Conservation (phyloP, 2,797 vertebrate species). For the Dipus sagitta region DNA sequence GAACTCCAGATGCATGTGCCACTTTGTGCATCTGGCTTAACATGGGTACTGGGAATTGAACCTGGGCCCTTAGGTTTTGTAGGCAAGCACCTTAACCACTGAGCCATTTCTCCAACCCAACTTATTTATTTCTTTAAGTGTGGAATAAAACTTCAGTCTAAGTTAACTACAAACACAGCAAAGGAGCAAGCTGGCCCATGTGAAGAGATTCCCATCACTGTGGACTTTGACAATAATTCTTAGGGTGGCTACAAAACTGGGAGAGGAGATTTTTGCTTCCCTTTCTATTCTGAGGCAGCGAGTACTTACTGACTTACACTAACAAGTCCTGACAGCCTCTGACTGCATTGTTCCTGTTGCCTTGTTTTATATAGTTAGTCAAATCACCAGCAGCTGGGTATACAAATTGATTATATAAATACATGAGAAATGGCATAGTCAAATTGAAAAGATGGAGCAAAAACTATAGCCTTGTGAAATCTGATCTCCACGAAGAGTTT, state of each 20-base stretch:
- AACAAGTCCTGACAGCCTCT: conserved; percentile 65
- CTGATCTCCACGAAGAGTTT: conserved; percentile 27
- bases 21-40: no score
- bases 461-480: conserved; percentile 39
- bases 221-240: conserved; percentile 22
- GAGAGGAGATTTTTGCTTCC: conserved; percentile 38
- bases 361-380: not conserved
- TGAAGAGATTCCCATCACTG: not conserved
- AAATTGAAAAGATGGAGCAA: conserved; percentile 31
- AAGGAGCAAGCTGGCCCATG: not conserved
- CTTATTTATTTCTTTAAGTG: conserved; percentile 17
- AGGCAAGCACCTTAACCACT: no score
- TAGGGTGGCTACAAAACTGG: conserved; percentile 29
- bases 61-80: no score
- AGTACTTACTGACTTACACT: conserved; percentile 52
- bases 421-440: not conserved
- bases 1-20: no score
- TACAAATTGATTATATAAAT: conserved; percentile 17
- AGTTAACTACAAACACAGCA: not conserved
- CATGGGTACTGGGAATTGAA: no score
- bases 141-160: not conserved
- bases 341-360: not conserved
- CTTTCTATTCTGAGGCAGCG: conserved; percentile 70
- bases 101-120: not conserved
- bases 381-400: conserved; percentile 28